Evolutionary conservation across 2,797 vertebrate species (phyloP).

Genomic region (Halcyon chelicuti): DNA sequence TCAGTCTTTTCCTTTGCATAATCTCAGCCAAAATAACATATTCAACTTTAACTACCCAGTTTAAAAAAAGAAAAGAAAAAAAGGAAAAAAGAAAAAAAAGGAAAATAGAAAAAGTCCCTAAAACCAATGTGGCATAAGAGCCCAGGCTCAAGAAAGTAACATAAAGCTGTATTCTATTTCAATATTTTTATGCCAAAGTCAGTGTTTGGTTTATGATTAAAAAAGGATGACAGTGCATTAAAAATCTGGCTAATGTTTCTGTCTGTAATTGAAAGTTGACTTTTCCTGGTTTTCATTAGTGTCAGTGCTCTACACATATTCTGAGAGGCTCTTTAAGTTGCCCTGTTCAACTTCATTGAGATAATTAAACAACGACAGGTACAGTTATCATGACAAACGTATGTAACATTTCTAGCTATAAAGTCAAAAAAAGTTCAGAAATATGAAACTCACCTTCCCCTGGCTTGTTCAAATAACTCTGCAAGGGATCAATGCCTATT

Average conservation of each 20-base stretch:
- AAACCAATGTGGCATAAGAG: constrained; percentile 28
- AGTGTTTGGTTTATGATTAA: constrained; percentile 47
- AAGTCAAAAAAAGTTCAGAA: background rate
- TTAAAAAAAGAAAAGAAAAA: constrained; percentile 46
- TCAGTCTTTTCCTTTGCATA: background rate
- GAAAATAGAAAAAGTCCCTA: constrained; percentile 16
- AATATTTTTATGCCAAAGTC: constrained; percentile 42
- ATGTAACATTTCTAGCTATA: background rate
- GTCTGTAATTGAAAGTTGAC: constrained; percentile 52
- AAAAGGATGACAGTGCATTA: constrained; percentile 45
- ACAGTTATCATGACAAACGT: background rate
- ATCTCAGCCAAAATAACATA: background rate
- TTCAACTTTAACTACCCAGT: constrained; percentile 52
- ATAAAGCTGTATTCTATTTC: constrained; percentile 9
- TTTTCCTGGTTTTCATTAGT: constrained; percentile 31
- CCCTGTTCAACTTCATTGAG: background rate
- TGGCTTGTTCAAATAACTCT: constrained; percentile 85
- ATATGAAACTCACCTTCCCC: constrained; percentile 80
- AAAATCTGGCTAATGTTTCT: constrained; percentile 51
- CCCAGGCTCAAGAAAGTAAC: background rate
- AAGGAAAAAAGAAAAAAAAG: constrained; percentile 55
- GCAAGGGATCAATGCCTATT: constrained; percentile 92
- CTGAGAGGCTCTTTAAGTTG: constrained; percentile 45
- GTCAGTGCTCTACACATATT: background rate
- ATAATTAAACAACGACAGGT: background rate